Evolutionary conservation across 1,140 invertebrate species (phyloP), one percentile per base, ranked within the genome.

Genomic region (Brachionus paranguensis): DNA sequence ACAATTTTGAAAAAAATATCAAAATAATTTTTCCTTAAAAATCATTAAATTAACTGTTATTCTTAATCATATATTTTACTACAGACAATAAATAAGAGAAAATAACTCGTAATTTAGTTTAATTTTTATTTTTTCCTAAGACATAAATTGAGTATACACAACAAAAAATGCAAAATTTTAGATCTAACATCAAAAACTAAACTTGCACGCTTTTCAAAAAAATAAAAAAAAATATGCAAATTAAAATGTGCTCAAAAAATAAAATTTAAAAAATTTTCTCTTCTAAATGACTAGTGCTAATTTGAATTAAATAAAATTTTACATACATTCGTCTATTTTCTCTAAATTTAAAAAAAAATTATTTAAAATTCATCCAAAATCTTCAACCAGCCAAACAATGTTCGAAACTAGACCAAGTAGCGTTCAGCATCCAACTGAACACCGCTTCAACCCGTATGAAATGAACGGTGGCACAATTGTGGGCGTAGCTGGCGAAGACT

Each of bases 401-500:
- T 76, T 50, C 14, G 72, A 76, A 50, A 50, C 33, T 14, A 47
- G 47, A 24, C 20, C 72, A 47, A 47, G 24, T 3, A 47, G 27
- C 11, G 47, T 4, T 17, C 43, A 76, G 24, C 47, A 50, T 20
- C 72, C 72, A 53, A 64, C 10, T 12, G 53, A 81, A 37, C 78
- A 81, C 24, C 78, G 43, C 20, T 81, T 81, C 12, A 64, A 50
- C 45, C 81, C 81, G 12, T 84, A 84, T 55, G 60, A 68, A 60
- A 70, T 84, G 60, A 68, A 84, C 27, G 81, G 83, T 33, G 68
- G 90, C 17, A 89, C 90, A 33, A 86, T 89, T 17, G 85, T 90
- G 72, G 97, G 96, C 17, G 94, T 99, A 86, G 95, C 95, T 86
- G 97, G 97, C 55, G 93, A 95, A 47, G 94, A 96, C 88, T 97